Percentiles rank a stretch among this genome's conserved stretches.
Conservation (phyloP, 2,113 vertebrate genomes). For the Polypterus senegalus region DNA sequence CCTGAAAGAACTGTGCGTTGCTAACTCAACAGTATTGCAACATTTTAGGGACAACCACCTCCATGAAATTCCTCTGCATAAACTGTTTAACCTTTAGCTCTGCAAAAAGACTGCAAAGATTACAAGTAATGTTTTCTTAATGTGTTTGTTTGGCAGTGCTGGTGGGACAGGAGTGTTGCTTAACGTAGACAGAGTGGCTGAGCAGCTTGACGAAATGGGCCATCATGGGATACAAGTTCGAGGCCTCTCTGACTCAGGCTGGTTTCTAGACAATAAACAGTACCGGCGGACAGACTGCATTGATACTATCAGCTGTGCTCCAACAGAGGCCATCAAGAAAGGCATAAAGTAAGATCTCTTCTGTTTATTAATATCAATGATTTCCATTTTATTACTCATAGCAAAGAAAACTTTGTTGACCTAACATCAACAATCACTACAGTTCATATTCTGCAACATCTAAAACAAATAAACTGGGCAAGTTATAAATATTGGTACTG, state of each 20-base stretch:
- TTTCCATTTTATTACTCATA: too few relatives aligned
- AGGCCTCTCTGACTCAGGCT: conserved; percentile 85
- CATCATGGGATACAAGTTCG: conserved; percentile 77
- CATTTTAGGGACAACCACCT: too few relatives aligned
- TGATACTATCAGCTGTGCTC: conserved; percentile 72
- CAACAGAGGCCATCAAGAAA: conserved; percentile 86
- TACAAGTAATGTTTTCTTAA: neutral
- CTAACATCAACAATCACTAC: too few relatives aligned
- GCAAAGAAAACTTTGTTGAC: too few relatives aligned
- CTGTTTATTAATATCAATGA: neutral
- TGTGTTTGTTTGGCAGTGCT: conserved; percentile 48
- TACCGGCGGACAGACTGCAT: conserved; percentile 79
- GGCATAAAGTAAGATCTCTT: conserved; percentile 71
- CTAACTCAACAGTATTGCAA: too few relatives aligned
- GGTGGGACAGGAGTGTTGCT: conserved; percentile 88
- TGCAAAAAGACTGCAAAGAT: too few relatives aligned
- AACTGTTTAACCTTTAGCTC: too few relatives aligned
- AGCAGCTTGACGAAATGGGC: conserved; percentile 74
- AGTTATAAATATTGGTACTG: too few relatives aligned
- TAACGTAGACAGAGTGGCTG: conserved; percentile 83
- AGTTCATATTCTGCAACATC: too few relatives aligned
- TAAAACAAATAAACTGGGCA: too few relatives aligned
- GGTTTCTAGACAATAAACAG: conserved; percentile 96
- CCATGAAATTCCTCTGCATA: too few relatives aligned
- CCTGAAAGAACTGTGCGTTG: too few relatives aligned